Evolutionary conservation across 2,888 invertebrate genomes (phyloP).

Genomic region (Epistrophe eligans): DNA sequence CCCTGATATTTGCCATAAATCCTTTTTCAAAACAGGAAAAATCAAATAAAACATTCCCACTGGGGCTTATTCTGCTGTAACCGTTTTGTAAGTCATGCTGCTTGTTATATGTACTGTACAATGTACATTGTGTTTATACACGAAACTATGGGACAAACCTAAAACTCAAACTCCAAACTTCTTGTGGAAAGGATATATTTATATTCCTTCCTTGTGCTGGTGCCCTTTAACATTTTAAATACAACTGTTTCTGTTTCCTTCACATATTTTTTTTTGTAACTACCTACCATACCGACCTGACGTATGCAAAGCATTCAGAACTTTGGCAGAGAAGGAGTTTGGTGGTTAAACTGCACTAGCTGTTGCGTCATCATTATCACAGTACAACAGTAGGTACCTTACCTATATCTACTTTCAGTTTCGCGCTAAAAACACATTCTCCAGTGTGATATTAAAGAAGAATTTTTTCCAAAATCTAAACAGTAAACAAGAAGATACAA

Average conservation of each 20-base stretch:
- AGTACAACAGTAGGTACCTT: too few relatives aligned
- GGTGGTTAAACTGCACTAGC: slow-evolving; percentile 6
- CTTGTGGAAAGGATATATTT: not conserved
- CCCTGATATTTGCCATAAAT: slow-evolving; percentile 64
- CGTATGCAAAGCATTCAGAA: slow-evolving; percentile 26
- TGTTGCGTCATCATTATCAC: slow-evolving; percentile 55
- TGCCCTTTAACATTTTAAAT: slow-evolving; percentile 65
- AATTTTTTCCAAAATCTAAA: slow-evolving; percentile 41
- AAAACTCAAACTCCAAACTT: slow-evolving; percentile 36
- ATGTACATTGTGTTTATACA: not conserved
- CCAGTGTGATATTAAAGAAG: slow-evolving; percentile 34
- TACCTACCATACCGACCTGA: slow-evolving; percentile 12
- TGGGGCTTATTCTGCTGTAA: slow-evolving; percentile 59
- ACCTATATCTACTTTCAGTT: slow-evolving; percentile 51
- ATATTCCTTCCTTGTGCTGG: slow-evolving; percentile 5
- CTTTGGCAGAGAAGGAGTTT: slow-evolving; percentile 14
- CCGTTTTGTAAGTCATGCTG: slow-evolving; percentile 59
- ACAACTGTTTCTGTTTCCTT: slow-evolving; percentile 9
- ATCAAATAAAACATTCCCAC: slow-evolving; percentile 60
- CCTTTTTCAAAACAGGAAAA: slow-evolving; percentile 61
- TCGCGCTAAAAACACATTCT: slow-evolving; percentile 54
- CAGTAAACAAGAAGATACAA: slow-evolving; percentile 8
- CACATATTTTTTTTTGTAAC: not conserved
- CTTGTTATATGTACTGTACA: not conserved
- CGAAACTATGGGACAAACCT: slow-evolving; percentile 19